Conservation (phyloP, 2,797 vertebrate species). For the Galaxias olidus region DNA sequence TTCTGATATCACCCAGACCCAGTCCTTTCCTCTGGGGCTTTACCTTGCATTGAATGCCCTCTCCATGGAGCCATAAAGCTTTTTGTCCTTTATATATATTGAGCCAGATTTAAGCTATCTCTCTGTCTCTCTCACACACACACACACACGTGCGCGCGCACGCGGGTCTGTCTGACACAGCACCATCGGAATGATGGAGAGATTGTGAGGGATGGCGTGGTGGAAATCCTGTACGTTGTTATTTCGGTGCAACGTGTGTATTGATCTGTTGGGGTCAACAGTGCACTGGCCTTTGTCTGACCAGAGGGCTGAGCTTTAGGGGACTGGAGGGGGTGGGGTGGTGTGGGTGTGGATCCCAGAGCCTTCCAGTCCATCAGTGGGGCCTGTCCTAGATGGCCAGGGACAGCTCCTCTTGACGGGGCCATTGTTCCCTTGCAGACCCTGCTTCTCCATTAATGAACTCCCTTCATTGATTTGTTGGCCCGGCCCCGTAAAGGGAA, state of each 20-base stretch:
- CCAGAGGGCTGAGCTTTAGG: conserved; percentile 17
- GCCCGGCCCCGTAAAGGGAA: conserved; percentile 28
- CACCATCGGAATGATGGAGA: conserved; percentile 25
- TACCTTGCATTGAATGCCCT: conserved; percentile 38
- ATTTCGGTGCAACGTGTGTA: background rate
- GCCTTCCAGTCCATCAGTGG: conserved; percentile 46
- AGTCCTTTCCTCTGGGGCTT: conserved; percentile 19
- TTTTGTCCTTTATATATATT: conserved; percentile 5
- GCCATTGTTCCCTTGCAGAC: conserved; percentile 60
- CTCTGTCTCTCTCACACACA: conserved; percentile 23
- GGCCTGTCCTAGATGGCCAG: conserved; percentile 54
- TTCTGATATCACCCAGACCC: conserved; percentile 41
- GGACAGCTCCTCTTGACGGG: conserved; percentile 48
- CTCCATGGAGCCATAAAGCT: conserved; percentile 38
- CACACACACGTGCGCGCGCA: background rate
- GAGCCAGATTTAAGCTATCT: conserved; percentile 18
- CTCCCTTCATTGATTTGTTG: conserved; percentile 67
- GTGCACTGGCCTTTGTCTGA: conserved; percentile 34
- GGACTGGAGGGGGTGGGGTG: conserved; percentile 33
- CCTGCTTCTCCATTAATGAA: conserved; percentile 73
- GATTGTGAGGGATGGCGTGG: conserved; percentile 23
- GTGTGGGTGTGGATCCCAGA: conserved; percentile 45
- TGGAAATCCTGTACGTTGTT: background rate
- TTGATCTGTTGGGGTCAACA: conserved; percentile 48
- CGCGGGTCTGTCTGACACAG: conserved; percentile 20